phyloP scores from a whole-genome alignment of 2,888 invertebrate species.

The Anarsia innoxiella region DNA sequence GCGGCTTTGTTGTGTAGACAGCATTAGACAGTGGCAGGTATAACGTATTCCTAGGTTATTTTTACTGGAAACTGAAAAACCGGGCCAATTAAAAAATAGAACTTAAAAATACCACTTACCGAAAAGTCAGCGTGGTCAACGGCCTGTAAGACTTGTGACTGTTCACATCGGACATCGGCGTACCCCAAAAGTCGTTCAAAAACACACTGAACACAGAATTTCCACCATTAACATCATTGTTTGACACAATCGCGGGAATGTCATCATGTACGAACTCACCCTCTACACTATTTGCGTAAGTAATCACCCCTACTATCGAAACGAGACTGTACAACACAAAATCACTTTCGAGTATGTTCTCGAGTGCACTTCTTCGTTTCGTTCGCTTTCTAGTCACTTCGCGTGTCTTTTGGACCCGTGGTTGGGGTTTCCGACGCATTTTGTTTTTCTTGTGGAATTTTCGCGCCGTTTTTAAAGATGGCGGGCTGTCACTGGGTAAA shows the following conservation, averaged over 20 bases:
- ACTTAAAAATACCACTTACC: conserved; percentile 74
- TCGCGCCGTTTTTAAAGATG: too few relatives aligned
- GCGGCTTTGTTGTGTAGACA: too few relatives aligned
- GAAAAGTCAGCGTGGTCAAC: conserved; percentile 86
- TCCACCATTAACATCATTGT: conserved; percentile 85
- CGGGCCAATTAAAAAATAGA: neutral
- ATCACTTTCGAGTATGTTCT: conserved; percentile 67
- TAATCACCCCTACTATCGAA: conserved; percentile 78
- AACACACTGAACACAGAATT: conserved; percentile 78
- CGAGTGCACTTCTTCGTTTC: too few relatives aligned
- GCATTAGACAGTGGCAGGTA: too few relatives aligned
- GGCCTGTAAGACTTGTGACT: conserved; percentile 94
- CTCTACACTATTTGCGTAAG: conserved; percentile 82
- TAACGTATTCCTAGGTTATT: too few relatives aligned
- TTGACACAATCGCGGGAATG: conserved; percentile 87
- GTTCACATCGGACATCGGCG: conserved; percentile 85
- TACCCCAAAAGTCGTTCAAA: conserved; percentile 93
- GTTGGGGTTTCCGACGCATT: conserved; percentile 67
- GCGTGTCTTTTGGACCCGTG: too few relatives aligned
- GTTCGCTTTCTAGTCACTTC: too few relatives aligned
- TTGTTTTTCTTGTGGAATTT: too few relatives aligned
- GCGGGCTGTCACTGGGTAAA: too few relatives aligned
- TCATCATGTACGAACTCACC: conserved; percentile 94
- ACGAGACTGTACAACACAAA: conserved; percentile 79
- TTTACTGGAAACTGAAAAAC: too few relatives aligned